phyloP scores from a whole-genome alignment of 2,888 invertebrate species.

The Melinaea marsaeus region DNA sequence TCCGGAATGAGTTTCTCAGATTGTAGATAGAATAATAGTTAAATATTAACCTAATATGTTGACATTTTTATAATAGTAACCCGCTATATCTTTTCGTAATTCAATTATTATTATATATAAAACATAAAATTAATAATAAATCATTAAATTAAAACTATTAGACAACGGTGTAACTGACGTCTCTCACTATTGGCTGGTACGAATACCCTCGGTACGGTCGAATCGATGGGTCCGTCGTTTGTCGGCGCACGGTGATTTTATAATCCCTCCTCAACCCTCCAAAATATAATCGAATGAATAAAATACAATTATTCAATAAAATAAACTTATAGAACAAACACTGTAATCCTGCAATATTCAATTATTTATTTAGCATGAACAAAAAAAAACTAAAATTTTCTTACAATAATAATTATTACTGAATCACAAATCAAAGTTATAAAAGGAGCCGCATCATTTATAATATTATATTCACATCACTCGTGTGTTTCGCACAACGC shows the following conservation, averaged over 20 bases:
- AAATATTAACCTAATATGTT: no score
- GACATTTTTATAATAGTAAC: no score
- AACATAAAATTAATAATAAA: neutral
- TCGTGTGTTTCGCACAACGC: conserved; percentile 20
- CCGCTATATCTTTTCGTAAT: no score
- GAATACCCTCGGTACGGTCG: conserved; percentile 58
- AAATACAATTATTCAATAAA: conserved; percentile 70
- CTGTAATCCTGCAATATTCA: neutral
- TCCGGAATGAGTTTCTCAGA: no score
- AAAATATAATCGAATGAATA: conserved; percentile 27
- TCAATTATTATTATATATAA: no score
- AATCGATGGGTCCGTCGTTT: conserved; percentile 64
- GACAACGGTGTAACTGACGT: conserved; percentile 47
- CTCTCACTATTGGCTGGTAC: conserved; percentile 49
- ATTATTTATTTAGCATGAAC: neutral
- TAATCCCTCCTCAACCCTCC: conserved; percentile 47
- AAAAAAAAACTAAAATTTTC: no score
- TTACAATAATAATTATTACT: no score
- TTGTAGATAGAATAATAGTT: no score
- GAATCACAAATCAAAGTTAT: neutral
- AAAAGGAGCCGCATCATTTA: neutral
- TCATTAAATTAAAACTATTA: neutral
- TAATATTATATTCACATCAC: neutral
- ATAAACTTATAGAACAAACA: conserved; percentile 22
- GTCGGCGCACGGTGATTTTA: conserved; percentile 60